A percentile compares a stretch with the other conserved stretches of the same genome.
These are phyloP conservation scores for Acipenser ruthenus DNA, from an alignment of 2,797 vertebrate species.

Conservation along the genomic window DNA sequence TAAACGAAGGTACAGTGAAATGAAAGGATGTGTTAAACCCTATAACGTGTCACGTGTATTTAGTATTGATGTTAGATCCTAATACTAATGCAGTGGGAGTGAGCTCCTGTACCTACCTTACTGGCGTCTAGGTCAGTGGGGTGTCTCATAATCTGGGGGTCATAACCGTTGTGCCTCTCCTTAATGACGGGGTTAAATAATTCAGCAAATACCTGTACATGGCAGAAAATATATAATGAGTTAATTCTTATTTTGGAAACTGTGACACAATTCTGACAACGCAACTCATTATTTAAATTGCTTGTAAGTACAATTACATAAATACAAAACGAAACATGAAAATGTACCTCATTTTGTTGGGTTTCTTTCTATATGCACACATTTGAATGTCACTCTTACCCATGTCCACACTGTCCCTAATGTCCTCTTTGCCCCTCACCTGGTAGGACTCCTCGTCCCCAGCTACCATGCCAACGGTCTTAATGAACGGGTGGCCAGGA, in stretches of 20 bases:
- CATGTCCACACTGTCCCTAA: too few relatives aligned
- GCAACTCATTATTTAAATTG: too few relatives aligned
- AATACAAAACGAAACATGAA: too few relatives aligned
- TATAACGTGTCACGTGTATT: too few relatives aligned
- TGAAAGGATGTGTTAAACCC: too few relatives aligned
- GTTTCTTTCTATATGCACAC: too few relatives aligned
- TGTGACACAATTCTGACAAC: too few relatives aligned
- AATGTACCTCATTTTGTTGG: too few relatives aligned
- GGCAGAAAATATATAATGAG: background rate
- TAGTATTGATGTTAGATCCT: background rate
- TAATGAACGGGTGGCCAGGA: constrained; percentile 95
- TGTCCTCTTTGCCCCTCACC: constrained; percentile 54
- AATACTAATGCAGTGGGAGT: background rate
- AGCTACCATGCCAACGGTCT: constrained; percentile 75
- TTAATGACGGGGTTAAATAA: constrained; percentile 84
- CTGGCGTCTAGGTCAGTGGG: constrained; percentile 79
- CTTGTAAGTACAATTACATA: too few relatives aligned
- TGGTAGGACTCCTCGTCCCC: constrained; percentile 92
- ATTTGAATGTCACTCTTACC: too few relatives aligned
- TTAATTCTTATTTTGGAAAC: background rate
- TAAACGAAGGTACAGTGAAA: too few relatives aligned
- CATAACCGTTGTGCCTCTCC: constrained; percentile 92
- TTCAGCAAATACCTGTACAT: constrained; percentile 78
- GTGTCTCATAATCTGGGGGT: constrained; percentile 82
- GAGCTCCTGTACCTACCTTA: constrained; percentile 61